A percentile compares a stretch with the other conserved stretches of the same genome.
Conservation (phyloP, 2,113 vertebrate genomes). For the Toxotes chatareus region DNA sequence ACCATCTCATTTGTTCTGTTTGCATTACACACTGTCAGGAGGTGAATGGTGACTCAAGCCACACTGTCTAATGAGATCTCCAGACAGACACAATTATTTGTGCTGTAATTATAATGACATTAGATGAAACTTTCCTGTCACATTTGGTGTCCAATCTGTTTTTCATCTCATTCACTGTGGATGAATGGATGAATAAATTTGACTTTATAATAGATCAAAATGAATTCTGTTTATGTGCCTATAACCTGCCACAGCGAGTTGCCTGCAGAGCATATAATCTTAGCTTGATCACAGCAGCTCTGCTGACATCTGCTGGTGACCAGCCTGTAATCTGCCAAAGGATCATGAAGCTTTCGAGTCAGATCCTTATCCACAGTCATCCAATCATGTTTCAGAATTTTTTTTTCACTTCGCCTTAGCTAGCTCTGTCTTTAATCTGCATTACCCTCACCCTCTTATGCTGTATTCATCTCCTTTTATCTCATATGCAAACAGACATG, state of each 20-base stretch:
- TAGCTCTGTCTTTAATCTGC: slow-evolving; percentile 59
- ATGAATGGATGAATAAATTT: slow-evolving; percentile 53
- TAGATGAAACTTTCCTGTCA: slow-evolving; percentile 44
- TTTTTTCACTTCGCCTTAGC: slow-evolving; percentile 53
- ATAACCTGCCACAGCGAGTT: slow-evolving; percentile 45
- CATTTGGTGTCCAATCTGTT: slow-evolving; percentile 18
- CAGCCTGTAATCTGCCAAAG: slow-evolving; percentile 59
- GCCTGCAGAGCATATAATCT: slow-evolving; percentile 37
- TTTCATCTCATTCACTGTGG: slow-evolving; percentile 25
- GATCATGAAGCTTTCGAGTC: slow-evolving; percentile 64
- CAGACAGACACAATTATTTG: slow-evolving; percentile 55
- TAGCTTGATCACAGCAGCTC: slow-evolving; percentile 52
- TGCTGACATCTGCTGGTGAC: slow-evolving; percentile 76
- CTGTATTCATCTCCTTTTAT: slow-evolving; percentile 54
- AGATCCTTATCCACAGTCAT: slow-evolving; percentile 59
- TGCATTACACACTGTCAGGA: slow-evolving; percentile 52
- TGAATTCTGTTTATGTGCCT: slow-evolving; percentile 31
- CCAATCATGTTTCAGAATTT: slow-evolving; percentile 51
- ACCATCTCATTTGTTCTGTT: slow-evolving; percentile 53
- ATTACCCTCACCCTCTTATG: slow-evolving; percentile 19
- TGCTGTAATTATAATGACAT: slow-evolving; percentile 52
- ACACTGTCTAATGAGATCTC: slow-evolving; percentile 46
- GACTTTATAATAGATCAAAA: slow-evolving; percentile 50
- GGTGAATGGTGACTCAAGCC: slow-evolving; percentile 47
- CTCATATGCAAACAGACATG: slow-evolving; percentile 63